Evolutionary conservation across 2,888 invertebrate genomes (phyloP).

Genomic region (Caenorhabditis sp.): DNA sequence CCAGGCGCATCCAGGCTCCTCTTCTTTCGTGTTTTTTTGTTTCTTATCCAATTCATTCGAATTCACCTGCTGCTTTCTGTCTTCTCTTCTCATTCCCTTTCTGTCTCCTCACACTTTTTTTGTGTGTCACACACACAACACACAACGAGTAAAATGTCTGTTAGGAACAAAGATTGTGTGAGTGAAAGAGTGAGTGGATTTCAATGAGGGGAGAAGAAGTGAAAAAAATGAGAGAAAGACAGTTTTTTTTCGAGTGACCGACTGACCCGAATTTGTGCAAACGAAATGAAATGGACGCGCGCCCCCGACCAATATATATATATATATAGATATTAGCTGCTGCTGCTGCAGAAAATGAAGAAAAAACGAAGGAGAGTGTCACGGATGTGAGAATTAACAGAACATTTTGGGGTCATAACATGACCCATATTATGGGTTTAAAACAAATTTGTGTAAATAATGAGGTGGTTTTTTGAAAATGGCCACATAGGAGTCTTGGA

Average conservation of each 20-base stretch:
- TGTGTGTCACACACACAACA: slow-evolving; percentile 6
- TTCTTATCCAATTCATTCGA: too few species aligned
- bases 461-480: too few species aligned
- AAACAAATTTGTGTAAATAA: too few species aligned
- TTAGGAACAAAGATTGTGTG: neutral
- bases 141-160: neutral
- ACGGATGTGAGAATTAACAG: neutral
- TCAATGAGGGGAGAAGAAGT: slow-evolving; percentile 11
- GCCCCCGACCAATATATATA: too few species aligned
- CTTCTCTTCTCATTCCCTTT: neutral
- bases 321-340: neutral
- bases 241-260: slow-evolving; percentile 24
- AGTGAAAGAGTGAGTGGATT: slow-evolving; percentile 15
- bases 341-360: neutral
- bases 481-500: too few species aligned
- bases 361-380: neutral
- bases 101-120: slow-evolving; percentile 10
- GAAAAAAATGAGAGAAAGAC: neutral
- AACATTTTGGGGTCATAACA: too few species aligned
- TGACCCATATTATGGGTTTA: too few species aligned
- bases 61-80: neutral
- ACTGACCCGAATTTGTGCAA: slow-evolving; percentile 43
- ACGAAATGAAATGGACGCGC: neutral
- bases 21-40: slow-evolving; percentile 8
- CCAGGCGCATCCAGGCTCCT: slow-evolving; percentile 34